Conservation (phyloP, 2,797 vertebrate genomes). For the Nannoperca obscura region DNA sequence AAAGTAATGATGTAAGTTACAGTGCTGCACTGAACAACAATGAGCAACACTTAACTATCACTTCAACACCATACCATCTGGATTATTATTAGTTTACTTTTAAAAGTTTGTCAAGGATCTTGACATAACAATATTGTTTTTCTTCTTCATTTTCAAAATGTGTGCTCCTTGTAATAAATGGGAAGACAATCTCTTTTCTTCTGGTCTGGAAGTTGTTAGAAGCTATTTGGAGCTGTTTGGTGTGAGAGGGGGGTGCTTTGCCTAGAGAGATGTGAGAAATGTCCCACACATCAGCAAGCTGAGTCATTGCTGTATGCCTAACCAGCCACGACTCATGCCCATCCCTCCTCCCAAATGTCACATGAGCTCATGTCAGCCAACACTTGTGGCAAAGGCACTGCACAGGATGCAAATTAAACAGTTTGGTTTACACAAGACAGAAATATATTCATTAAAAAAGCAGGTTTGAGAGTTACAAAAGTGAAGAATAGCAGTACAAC, state of each 20-base stretch:
- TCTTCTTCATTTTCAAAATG: slow-evolving; percentile 23
- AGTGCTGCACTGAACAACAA: background rate
- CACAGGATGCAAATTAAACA: slow-evolving; percentile 43
- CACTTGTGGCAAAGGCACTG: slow-evolving; percentile 50
- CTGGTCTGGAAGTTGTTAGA: slow-evolving; percentile 51
- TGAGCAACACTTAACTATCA: background rate
- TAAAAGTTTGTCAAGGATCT: background rate
- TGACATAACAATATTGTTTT: background rate
- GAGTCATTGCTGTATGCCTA: slow-evolving; percentile 74
- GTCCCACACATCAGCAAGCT: slow-evolving; percentile 73
- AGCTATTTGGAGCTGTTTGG: slow-evolving; percentile 66
- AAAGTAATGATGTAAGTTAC: background rate
- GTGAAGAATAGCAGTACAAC: background rate
- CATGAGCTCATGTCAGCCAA: slow-evolving; percentile 68
- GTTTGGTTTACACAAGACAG: slow-evolving; percentile 25
- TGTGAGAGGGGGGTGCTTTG: slow-evolving; percentile 24
- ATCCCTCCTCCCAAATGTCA: slow-evolving; percentile 73
- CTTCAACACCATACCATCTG: background rate
- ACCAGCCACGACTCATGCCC: slow-evolving; percentile 63
- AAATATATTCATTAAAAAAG: background rate
- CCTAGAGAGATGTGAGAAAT: slow-evolving; percentile 75
- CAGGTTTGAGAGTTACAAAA: slow-evolving; percentile 7
- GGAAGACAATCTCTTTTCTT: slow-evolving; percentile 26
- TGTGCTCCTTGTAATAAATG: slow-evolving; percentile 36
- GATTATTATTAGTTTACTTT: background rate